Evolutionary conservation across 1,140 invertebrate species (phyloP).

Genomic region (Riptortus pedestris): DNA sequence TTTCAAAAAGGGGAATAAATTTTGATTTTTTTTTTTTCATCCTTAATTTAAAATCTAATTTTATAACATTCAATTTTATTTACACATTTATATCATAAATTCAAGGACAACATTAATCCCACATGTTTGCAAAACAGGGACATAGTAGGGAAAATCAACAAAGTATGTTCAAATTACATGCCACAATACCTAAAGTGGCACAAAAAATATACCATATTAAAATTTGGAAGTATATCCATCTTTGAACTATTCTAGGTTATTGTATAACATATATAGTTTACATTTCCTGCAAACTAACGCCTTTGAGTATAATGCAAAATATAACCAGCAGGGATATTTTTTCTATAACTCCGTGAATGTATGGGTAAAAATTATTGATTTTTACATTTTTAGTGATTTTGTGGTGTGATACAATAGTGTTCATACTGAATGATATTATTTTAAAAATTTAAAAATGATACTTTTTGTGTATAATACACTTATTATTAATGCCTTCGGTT

Average conservation of each 20-base stretch:
- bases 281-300: conserved; percentile 14
- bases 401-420: too few species aligned
- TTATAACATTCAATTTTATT: conserved; percentile 20
- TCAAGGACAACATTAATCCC: conserved; percentile 15
- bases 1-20: conserved; percentile 19
- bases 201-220: conserved; percentile 16
- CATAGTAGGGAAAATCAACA: not conserved
- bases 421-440: too few species aligned
- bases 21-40: conserved; percentile 14
- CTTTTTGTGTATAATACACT: too few species aligned
- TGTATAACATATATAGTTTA: conserved; percentile 3
- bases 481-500: too few species aligned
- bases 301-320: conserved; percentile 3
- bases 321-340: too few species aligned
- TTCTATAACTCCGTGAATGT: too few species aligned
- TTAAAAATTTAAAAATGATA: too few species aligned
- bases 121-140: not conserved
- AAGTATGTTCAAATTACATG: conserved; percentile 5
- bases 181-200: conserved; percentile 4
- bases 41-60: conserved; percentile 16
- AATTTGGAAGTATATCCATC: conserved; percentile 12
- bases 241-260: conserved; percentile 18
- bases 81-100: conserved; percentile 19
- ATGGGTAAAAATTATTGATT: too few species aligned
- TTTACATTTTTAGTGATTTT: too few species aligned